Conservation (phyloP, 2,888 invertebrate species). For the Allacma fusca region DNA sequence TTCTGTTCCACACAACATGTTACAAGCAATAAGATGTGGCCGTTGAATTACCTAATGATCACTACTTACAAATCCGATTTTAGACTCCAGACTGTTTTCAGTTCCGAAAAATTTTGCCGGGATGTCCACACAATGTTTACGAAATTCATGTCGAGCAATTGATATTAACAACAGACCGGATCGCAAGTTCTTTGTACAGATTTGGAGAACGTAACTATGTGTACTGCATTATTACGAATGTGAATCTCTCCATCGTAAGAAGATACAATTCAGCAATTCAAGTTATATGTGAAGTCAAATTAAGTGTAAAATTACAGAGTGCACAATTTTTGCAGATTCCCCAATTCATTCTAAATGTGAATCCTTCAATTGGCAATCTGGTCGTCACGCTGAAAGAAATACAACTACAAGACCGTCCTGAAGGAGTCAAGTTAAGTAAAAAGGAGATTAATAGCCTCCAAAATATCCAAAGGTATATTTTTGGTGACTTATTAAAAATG, state of each 20-base stretch:
- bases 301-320: background rate
- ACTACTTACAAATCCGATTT: too few species aligned
- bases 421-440: slow-evolving; percentile 65
- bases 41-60: too few species aligned
- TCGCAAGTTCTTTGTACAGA: slow-evolving; percentile 18
- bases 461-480: slow-evolving; percentile 78
- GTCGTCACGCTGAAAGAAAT: slow-evolving; percentile 40
- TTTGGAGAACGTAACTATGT: slow-evolving; percentile 18
- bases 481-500: slow-evolving; percentile 74
- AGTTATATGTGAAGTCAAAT: background rate
- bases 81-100: slow-evolving; percentile 30
- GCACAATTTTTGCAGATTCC: slow-evolving; percentile 25
- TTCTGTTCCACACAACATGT: too few species aligned
- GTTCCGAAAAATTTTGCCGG: slow-evolving; percentile 1
- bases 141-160: slow-evolving; percentile 20
- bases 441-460: slow-evolving; percentile 68
- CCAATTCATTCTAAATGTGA: slow-evolving; percentile 30
- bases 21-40: too few species aligned
- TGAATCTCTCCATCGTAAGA: slow-evolving; percentile 32
- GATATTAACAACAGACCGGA: background rate
- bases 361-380: slow-evolving; percentile 35
- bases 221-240: slow-evolving; percentile 32
- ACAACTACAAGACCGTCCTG: slow-evolving; percentile 62
- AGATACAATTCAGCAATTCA: background rate
- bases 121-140: slow-evolving; percentile 17